A percentile compares a stretch with the other conserved stretches of the same genome.
Conservation (phyloP, 2,797 vertebrate genomes). For the Furcifer pardalis region DNA sequence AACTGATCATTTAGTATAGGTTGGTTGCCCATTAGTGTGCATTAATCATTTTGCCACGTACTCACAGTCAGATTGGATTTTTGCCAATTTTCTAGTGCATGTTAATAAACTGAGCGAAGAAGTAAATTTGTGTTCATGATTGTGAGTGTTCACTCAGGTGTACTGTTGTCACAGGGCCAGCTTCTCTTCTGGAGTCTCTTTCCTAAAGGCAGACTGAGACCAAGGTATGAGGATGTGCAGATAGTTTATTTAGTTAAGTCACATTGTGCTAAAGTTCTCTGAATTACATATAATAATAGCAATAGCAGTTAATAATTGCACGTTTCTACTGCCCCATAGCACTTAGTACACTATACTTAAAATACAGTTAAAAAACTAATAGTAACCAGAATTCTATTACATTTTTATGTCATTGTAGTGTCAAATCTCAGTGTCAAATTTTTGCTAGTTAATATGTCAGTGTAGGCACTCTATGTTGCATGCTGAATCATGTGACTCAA, state of each 20-base stretch:
- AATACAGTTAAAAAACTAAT: not conserved
- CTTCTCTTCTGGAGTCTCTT: not conserved
- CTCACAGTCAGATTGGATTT: not conserved
- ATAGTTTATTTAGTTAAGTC: not conserved
- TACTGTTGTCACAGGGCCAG: not conserved
- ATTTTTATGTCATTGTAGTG: no score
- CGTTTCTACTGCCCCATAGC: no score
- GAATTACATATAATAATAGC: not conserved
- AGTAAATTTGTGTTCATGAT: slow-evolving; percentile 6
- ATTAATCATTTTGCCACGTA: slow-evolving; percentile 28
- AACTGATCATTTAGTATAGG: slow-evolving; percentile 10
- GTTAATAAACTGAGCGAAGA: slow-evolving; percentile 3
- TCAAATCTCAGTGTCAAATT: no score
- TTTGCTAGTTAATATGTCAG: no score
- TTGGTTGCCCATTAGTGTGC: slow-evolving; percentile 1
- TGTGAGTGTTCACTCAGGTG: slow-evolving; percentile 5
- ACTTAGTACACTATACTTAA: no score
- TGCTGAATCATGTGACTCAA: no score
- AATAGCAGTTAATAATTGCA: no score
- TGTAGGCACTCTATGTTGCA: no score
- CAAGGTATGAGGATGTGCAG: not conserved
- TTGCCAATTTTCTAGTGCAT: slow-evolving; percentile 1
- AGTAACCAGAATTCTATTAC: not conserved
- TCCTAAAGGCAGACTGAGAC: not conserved
- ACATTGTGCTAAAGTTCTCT: not conserved